A percentile compares a stretch with the other conserved stretches of the same genome.
Evolutionary conservation across 2,888 invertebrate genomes (phyloP).

Genomic region (Rhagophthalmus giganteus): DNA sequence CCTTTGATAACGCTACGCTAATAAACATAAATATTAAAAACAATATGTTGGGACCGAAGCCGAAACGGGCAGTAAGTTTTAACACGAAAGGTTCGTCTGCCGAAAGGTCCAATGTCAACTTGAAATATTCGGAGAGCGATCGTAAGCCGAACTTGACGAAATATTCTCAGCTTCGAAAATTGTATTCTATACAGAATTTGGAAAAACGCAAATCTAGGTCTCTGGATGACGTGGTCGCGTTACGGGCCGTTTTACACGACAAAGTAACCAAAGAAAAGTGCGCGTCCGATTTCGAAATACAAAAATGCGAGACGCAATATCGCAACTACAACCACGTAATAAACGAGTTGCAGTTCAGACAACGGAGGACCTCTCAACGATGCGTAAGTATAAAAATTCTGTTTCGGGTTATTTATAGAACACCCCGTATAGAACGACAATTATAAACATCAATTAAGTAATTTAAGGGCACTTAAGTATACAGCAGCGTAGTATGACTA

Average conservation of each 20-base stretch:
- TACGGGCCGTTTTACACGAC: neutral
- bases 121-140: slow-evolving; percentile 4
- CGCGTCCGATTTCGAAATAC: slow-evolving; percentile 16
- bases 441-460: slow-evolving; percentile 28
- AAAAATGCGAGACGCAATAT: neutral
- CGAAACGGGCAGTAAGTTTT: slow-evolving; percentile 24
- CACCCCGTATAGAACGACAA: no score
- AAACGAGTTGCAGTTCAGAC: slow-evolving; percentile 5
- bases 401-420: no score
- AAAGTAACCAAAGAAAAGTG: neutral
- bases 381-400: no score
- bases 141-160: neutral
- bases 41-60: slow-evolving; percentile 19
- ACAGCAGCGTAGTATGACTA: slow-evolving; percentile 17
- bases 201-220: neutral
- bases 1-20: no score
- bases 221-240: neutral
- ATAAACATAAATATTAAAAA: neutral
- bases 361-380: neutral
- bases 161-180: neutral
- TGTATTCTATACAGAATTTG: neutral
- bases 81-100: slow-evolving; percentile 8
- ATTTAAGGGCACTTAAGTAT: slow-evolving; percentile 29
- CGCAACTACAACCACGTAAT: slow-evolving; percentile 10
- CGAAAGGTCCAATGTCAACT: slow-evolving; percentile 3